Evolutionary conservation across 2,797 vertebrate genomes (phyloP), one percentile per base, ranked within the genome.

Genomic region (Perodicticus potto): DNA sequence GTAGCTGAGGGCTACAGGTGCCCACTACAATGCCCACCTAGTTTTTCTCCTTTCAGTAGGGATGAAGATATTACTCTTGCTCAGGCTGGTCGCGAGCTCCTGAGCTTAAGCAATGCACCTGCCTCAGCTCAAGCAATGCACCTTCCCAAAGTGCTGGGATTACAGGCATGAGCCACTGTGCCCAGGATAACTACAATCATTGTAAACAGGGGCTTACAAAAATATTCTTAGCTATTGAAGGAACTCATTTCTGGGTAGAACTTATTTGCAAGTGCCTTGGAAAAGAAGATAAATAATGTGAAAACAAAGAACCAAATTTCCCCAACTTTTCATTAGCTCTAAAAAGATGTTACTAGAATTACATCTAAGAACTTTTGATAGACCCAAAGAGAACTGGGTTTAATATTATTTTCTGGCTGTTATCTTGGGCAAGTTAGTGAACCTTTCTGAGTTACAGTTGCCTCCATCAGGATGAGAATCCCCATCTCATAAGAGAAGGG

Each of bases 161-260:
- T 53, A 53, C 49, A 14, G 49, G 14, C 49, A 13, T 53, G 49
- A 53, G 49, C 3, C 49, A 16, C 49, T 53, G 14, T 53, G 49
- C 49, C 49, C 49, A 53, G 14, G 49, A 53, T 86, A 87, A 70
- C 57, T 32, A 89, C 37, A 40, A 92, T 69, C n/a, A 76, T 59
- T 59, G 4, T 7, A 81, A 93, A 88, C n/a, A 1, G 45, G 29
- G 37, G 6, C 37, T 88, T 57, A 32, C 2, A 40, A 34, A 80
- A 32, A 74, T 23, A 45, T 70, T 78, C 29, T 94, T 90, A 22
- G 63, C 84, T 84, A 81, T 16, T 57, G 53, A 93, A 95, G 43
- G 22, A 84, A 80, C 27, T 59, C 22, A 84, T 19, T 70, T 11
- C 23, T 57, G 29, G 16, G 8, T 49, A 80, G 45, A 80, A 69